phyloP scores from a whole-genome alignment of 2,888 invertebrate species.

The Geophilus truncorum region DNA sequence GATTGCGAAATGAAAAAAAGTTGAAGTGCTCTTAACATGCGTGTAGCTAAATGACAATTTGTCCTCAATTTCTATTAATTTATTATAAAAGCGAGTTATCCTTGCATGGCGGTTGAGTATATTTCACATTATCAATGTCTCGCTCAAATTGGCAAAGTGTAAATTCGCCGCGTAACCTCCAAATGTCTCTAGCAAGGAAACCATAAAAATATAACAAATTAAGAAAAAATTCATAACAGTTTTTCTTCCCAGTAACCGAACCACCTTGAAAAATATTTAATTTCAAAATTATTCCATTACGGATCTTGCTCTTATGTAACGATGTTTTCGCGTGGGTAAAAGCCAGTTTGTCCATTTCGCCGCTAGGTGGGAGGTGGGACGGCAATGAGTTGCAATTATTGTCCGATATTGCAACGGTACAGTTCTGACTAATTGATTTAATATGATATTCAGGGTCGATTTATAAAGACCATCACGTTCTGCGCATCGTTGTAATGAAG shows the following conservation, averaged over 20 bases:
- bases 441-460: background rate
- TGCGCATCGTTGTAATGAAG: background rate
- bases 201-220: background rate
- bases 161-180: background rate
- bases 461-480: background rate
- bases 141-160: background rate
- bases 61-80: background rate
- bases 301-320: background rate
- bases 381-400: too few relatives aligned
- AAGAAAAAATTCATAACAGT: background rate
- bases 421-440: background rate
- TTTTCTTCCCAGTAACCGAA: background rate
- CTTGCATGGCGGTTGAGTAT: background rate
- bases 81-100: background rate
- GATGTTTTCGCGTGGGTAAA: background rate
- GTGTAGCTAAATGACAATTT: background rate
- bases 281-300: background rate
- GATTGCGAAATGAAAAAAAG: background rate
- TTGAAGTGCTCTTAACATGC: background rate
- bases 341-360: background rate
- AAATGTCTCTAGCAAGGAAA: background rate
- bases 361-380: background rate
- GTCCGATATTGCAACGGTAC: background rate
- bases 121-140: slow-evolving; percentile 7
- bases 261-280: background rate